Evolutionary conservation across 2,113 vertebrate species (phyloP).

Genomic region (Nothobranchius kuhntae): DNA sequence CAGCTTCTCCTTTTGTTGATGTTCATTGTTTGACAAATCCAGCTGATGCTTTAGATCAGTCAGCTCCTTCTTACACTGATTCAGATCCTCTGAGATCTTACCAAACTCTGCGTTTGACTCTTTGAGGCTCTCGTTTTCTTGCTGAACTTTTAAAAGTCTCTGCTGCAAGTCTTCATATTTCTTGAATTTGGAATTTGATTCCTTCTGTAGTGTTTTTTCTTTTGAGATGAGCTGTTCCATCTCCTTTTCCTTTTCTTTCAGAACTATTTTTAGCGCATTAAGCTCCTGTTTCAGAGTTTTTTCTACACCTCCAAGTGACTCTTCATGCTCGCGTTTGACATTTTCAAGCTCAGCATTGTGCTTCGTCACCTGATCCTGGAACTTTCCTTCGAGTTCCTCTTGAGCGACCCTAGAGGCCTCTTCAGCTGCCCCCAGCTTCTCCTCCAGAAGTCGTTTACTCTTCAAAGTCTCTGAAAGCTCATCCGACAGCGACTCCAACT

Average conservation of each 20-base stretch:
- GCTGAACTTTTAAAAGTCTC: conserved; percentile 69
- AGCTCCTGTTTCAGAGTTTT: conserved; percentile 86
- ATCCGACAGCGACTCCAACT: conserved; percentile 85
- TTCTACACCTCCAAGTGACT: conserved; percentile 78
- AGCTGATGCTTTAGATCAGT: conserved; percentile 75
- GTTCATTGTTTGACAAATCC: conserved; percentile 75
- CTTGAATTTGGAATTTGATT: conserved; percentile 76
- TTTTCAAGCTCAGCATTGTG: conserved; percentile 78
- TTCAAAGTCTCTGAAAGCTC: conserved; percentile 85
- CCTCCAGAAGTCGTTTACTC: conserved; percentile 79
- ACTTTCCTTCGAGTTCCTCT: conserved; percentile 75
- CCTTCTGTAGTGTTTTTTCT: conserved; percentile 76
- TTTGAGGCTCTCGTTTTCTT: conserved; percentile 76
- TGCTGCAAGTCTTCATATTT: conserved; percentile 78
- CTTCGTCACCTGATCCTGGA: conserved; percentile 78
- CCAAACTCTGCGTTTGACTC: conserved; percentile 66
- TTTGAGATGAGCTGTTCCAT: conserved; percentile 72
- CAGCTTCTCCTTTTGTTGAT: conserved; percentile 72
- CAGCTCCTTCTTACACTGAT: conserved; percentile 72
- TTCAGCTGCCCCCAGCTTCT: conserved; percentile 75
- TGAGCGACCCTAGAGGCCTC: conserved; percentile 62
- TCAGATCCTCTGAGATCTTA: conserved; percentile 74
- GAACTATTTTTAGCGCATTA: conserved; percentile 78
- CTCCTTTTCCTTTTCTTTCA: conserved; percentile 84
- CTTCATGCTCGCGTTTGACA: conserved; percentile 80